These are phyloP conservation scores for Abrostola tripartita DNA, from an alignment of 2,888 invertebrate species.

Conservation along the genomic window DNA sequence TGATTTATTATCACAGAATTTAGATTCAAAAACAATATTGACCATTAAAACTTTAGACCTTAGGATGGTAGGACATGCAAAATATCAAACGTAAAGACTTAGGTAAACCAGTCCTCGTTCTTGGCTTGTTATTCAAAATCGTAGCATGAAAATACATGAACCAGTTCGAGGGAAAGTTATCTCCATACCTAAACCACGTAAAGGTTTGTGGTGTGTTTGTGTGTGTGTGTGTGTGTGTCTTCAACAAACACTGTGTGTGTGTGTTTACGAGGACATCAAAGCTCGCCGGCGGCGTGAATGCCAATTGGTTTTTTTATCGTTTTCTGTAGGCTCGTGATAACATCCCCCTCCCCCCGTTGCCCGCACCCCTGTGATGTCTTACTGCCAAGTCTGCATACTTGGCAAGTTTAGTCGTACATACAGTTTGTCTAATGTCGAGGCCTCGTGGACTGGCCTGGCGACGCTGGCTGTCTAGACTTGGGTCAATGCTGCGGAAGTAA, in stretches of 20 bases:
- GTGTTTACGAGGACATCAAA: conserved; percentile 74
- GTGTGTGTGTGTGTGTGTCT: conserved; percentile 32
- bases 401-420: conserved; percentile 34
- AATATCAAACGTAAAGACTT: no score
- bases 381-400: conserved; percentile 42
- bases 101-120: neutral
- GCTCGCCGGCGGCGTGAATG: conserved; percentile 72
- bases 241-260: conserved; percentile 46
- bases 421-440: conserved; percentile 36
- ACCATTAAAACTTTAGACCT: no score
- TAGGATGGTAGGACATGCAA: no score
- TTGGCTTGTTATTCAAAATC: neutral
- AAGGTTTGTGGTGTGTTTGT: conserved; percentile 25
- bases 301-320: conserved; percentile 83
- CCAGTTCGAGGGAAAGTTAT: conserved; percentile 43
- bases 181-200: conserved; percentile 21
- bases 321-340: conserved; percentile 71
- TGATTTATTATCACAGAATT: no score
- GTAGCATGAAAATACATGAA: conserved; percentile 16
- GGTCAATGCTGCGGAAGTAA: neutral
- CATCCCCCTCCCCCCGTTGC: conserved; percentile 28
- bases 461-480: conserved; percentile 18
- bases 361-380: conserved; percentile 25
- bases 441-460: conserved; percentile 19
- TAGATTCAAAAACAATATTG: no score